Conservation (phyloP, 2,888 invertebrate species). For the Acanthosoma haemorrhoidale region DNA sequence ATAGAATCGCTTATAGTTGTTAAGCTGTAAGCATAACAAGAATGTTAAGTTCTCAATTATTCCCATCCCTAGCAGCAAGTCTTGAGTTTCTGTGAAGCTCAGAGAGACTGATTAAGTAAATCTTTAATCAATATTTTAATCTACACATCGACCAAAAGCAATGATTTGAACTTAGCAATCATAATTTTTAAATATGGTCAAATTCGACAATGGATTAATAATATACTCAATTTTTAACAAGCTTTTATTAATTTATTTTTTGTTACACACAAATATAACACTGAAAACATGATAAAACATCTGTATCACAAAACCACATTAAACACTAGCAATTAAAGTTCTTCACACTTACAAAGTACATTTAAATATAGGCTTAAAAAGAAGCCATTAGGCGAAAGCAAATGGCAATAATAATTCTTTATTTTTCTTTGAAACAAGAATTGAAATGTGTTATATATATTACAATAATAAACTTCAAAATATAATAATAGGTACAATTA, state of each 20-base stretch:
- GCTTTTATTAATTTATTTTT: conserved; percentile 21
- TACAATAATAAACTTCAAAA: conserved; percentile 28
- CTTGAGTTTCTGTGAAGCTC: too few relatives aligned
- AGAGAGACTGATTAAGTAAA: too few relatives aligned
- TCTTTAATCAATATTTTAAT: too few relatives aligned
- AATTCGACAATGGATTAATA: too few relatives aligned
- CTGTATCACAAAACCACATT: conserved; percentile 24
- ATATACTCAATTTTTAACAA: neutral
- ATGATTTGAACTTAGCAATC: too few relatives aligned
- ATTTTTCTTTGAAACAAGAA: conserved; percentile 3
- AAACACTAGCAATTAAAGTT: conserved; percentile 21
- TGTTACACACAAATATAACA: conserved; percentile 26
- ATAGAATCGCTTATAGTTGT: too few relatives aligned
- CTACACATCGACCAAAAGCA: too few relatives aligned
- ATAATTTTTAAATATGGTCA: too few relatives aligned
- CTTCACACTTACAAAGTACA: conserved; percentile 9
- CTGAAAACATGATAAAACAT: conserved; percentile 20
- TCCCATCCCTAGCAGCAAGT: too few relatives aligned
- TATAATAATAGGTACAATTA: conserved; percentile 18
- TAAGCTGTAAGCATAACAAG: too few relatives aligned
- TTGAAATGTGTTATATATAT: conserved; percentile 19
- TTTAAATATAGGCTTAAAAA: conserved; percentile 8
- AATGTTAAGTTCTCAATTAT: too few relatives aligned
- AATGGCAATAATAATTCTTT: conserved; percentile 7
- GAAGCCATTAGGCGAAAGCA: conserved; percentile 24